phyloP scores from a whole-genome alignment of 2,113 vertebrate species.

The Oryzias celebensis region DNA sequence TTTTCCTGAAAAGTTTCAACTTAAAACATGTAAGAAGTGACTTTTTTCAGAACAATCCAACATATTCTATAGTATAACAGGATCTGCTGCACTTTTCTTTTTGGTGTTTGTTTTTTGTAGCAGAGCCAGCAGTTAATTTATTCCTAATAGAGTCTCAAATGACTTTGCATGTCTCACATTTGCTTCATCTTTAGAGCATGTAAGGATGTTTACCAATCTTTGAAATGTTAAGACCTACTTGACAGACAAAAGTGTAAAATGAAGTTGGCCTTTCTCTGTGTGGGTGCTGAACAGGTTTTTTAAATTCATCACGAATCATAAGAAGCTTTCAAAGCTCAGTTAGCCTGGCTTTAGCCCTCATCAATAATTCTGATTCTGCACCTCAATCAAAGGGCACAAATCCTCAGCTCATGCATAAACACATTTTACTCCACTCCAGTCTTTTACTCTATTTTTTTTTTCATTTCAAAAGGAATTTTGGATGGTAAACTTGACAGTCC shows the following conservation, averaged over 20 bases:
- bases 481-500: conserved; percentile 4
- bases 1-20: no score
- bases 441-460: conserved; percentile 10
- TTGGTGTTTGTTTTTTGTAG: no score
- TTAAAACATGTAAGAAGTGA: no score
- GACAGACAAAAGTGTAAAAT: conserved; percentile 7
- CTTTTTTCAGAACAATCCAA: no score
- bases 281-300: conserved; percentile 23
- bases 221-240: conserved; percentile 21
- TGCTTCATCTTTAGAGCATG: neutral
- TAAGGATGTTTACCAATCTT: neutral
- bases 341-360: conserved; percentile 40
- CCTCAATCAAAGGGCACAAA: conserved; percentile 33
- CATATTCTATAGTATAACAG: no score
- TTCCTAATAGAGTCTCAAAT: no score
- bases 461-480: conserved; percentile 15
- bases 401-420: conserved; percentile 43
- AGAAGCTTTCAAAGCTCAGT: conserved; percentile 29
- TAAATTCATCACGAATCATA: conserved; percentile 44
- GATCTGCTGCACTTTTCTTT: no score
- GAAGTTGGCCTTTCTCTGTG: neutral
- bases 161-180: neutral
- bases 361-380: conserved; percentile 50
- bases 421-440: conserved; percentile 23
- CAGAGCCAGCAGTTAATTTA: no score